Base-by-base conservation (phyloP, 2,797 vertebrate genomes). In the Cynopterus sphinx region DNA sequence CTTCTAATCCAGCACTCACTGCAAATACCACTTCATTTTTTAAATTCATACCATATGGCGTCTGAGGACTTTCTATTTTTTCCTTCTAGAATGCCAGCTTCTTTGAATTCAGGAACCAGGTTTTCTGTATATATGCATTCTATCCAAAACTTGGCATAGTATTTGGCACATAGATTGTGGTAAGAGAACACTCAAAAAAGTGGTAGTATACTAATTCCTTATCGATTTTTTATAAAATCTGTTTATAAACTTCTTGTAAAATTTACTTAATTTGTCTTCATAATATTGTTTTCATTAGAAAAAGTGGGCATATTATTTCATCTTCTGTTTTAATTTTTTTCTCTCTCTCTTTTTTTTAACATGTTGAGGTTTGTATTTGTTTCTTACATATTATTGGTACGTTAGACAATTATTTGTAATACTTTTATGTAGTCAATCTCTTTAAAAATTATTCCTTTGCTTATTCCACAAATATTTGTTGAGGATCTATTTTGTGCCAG, bases 221-320 rank as follows among this genome's bases (percentile, higher is more conserved):
- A 4, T 36, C 70, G 63, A 68, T 12, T 33, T 73, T 73, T 95
- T 78, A 10, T 70, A 75, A 77, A 83, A 33, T 65, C 41, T 63
- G 17, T 49, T 92, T 73, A 87, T 3, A 84, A 41, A 87, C 55
- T 92, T 24, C 43, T 63, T 96, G 11, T 24, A 77, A 91, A 82
- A 75, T 24, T 43, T 89, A 63, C 41, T 94, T 51, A 55, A 53
- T 41, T 39, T 36, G 13, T 90, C 77, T 81, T 53, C 24, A 70
- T 74, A 87, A 78, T 5, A 4, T 78, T 26, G 68, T 83, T 93
- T 81, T 83, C 21, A 93, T 79, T 94, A 78, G 51, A 33, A 87
- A 91, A 91, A 71, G 28, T 59, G 39, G 11, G 1, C 17, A 65
- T 90, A 71, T 91, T 59, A 43, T 8, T 70, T 93, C 24, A 59